Base-by-base conservation (phyloP, 1,140 invertebrate genomes). In the Araneus ventricosus region DNA sequence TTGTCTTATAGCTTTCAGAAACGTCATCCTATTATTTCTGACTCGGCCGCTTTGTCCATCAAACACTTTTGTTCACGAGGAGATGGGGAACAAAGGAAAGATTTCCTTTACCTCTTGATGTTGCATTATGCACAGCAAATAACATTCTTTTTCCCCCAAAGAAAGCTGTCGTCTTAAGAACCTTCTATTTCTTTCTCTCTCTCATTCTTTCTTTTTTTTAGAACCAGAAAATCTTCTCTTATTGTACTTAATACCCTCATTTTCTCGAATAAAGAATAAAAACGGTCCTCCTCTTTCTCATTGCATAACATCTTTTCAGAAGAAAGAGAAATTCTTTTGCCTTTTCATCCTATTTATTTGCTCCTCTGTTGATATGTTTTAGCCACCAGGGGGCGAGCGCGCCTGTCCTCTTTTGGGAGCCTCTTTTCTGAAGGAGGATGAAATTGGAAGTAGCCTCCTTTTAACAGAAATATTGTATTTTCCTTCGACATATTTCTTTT, bases 331-430 rank as follows among this genome's bases (percentile, higher is more conserved):
- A 86, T 86, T 86, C 30, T 61, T 86, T 86, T 86, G 52, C 84
- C 84, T 86, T 86, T 86, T 86, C 84, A 86, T 86, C 84, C 84
- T 86, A 86, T 86, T 86, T 86, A 86, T 86, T 86, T 86, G 27
- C 30, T 61, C 84, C 39, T 61, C 84, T 59, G 84, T 86, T 86
- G 84, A 45, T 86, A 59, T 57, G 39, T 86, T 57, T 59, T 34
- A 27, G n/a, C 84, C 45, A 86, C 57, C 4, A 86, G 30, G 59
- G n/a, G 52, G 34, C 57, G 84, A 27, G 84, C 57, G 22, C 57
- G 30, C 37, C 84, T 37, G 39, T 45, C 30, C 20, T 24, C 41
- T 30, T 27, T 45, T 52, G 24, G 80, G n/a, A 52, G 14, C 6
- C 63, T n/a, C 63, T 67, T 75, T 75, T 34, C 27, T 34, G 67